phyloP scores from a whole-genome alignment of 2,113 vertebrate genomes.

The Gulo gulo region DNA sequence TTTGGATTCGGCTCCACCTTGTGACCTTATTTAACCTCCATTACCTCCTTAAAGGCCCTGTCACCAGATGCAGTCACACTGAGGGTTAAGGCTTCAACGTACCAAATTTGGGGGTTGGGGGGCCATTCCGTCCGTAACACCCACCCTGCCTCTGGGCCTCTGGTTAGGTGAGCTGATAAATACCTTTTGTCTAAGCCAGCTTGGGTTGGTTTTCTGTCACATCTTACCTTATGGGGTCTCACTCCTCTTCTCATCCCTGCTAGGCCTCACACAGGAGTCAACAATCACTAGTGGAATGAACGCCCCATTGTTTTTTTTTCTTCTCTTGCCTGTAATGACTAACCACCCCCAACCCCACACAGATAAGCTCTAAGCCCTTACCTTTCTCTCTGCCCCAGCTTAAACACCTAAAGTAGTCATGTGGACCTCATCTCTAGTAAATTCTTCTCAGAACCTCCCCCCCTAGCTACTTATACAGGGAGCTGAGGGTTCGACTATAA shows the following conservation, averaged over 20 bases:
- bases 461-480: not conserved
- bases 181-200: not conserved
- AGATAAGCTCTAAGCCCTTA: not conserved
- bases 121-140: not conserved
- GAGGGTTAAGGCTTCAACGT: not conserved
- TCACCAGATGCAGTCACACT: not conserved
- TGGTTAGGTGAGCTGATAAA: not conserved
- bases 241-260: not conserved
- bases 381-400: not conserved
- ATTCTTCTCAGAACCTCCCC: not conserved
- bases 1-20: not conserved
- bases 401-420: not conserved
- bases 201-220: not conserved
- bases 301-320: not conserved
- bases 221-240: not conserved
- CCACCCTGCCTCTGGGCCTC: not conserved
- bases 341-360: not conserved
- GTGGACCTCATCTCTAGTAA: not conserved
- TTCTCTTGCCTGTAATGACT: not conserved
- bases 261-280: not conserved
- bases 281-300: not conserved
- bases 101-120: not conserved
- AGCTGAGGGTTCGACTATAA: not conserved
- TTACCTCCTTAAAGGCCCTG: not conserved
- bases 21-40: not conserved